Evolutionary conservation across 1,140 invertebrate species (phyloP).

Genomic region (Theocolax elegans): DNA sequence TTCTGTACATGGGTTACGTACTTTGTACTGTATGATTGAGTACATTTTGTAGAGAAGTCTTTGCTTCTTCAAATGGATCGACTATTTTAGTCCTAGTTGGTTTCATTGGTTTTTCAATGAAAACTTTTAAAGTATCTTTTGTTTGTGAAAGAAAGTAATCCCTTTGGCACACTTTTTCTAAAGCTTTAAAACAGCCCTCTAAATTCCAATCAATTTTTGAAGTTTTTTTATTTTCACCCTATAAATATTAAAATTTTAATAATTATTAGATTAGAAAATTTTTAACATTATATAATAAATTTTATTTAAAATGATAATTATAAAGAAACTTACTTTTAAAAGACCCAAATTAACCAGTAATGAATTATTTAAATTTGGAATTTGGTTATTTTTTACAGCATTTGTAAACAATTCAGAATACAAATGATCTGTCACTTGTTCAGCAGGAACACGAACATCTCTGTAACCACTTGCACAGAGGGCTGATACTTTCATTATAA

Average conservation of each 20-base stretch:
- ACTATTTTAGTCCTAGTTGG: slow-evolving; percentile 48
- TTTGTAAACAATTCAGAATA: slow-evolving; percentile 72
- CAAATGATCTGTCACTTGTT: slow-evolving; percentile 68
- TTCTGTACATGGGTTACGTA: slow-evolving; percentile 49
- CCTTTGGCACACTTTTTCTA: slow-evolving; percentile 67
- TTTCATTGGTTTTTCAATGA: slow-evolving; percentile 67
- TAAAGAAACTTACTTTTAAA: slow-evolving; percentile 70
- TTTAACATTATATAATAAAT: neutral
- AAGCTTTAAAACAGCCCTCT: slow-evolving; percentile 70
- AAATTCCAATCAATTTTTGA: slow-evolving; percentile 70
- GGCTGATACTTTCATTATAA: slow-evolving; percentile 73
- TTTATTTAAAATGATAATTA: too few species aligned
- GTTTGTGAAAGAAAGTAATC: slow-evolving; percentile 69
- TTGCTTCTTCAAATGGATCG: slow-evolving; percentile 60
- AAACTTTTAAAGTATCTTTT: slow-evolving; percentile 69
- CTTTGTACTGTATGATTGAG: slow-evolving; percentile 46
- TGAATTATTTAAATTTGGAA: slow-evolving; percentile 72
- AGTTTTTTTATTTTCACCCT: slow-evolving; percentile 71
- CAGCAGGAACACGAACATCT: slow-evolving; percentile 68
- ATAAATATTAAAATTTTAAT: slow-evolving; percentile 35
- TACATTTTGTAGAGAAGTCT: slow-evolving; percentile 55
- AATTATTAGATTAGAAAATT: slow-evolving; percentile 37
- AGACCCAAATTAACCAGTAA: slow-evolving; percentile 77
- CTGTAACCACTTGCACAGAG: slow-evolving; percentile 67
- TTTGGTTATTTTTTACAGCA: slow-evolving; percentile 65